Base-by-base conservation (phyloP, 2,888 invertebrate genomes). In the Saturnia pavonia region DNA sequence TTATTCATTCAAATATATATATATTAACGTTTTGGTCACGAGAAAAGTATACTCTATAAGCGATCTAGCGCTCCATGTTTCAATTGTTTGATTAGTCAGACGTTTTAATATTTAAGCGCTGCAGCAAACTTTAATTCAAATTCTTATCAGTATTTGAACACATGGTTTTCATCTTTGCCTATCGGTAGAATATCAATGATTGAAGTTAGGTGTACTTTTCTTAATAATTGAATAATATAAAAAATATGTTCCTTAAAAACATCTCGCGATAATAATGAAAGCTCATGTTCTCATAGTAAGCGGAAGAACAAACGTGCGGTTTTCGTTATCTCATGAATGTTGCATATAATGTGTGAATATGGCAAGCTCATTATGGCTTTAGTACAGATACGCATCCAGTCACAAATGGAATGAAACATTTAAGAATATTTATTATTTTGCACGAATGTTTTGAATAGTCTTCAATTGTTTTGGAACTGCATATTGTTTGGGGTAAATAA, bases 321-420 rank as follows among this genome's bases (percentile, higher is more conserved):
- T 75, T 76, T 80, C 75, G 70, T 77, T 74, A 73, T 72, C 74
- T 77, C 78, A 79, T 79, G 79, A 79, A 78, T 74, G 74, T 72
- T 76, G 77, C 40, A 65, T 69, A 22, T 22, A 65, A 40, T 65
- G 63, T 63, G 63, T 63, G 63, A 63, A 63, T 34, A 63, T 63
- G 63, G 34, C 27, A 12, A 1, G n/a, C 34, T 27, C 27, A 34
- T 63, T 34, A 27, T 63, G 63, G 63, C 14, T 19, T 63, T 34
- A 34, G 14, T 19, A 63, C 25, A 63, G 63, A 19, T 34, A 34
- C 34, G 54, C 11, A 54, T 54, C 11, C 54, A 54, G 22, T n/a
- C n/a, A 6, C n/a, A 22, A 22, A 19, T 48, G 6, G 54, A 8
- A 11, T 7, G 22, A n/a, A 11, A n/a, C 11, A 11, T 22, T 54